phyloP scores from a whole-genome alignment of 2,888 invertebrate genomes.

The Xestoiulus laeticollis region DNA sequence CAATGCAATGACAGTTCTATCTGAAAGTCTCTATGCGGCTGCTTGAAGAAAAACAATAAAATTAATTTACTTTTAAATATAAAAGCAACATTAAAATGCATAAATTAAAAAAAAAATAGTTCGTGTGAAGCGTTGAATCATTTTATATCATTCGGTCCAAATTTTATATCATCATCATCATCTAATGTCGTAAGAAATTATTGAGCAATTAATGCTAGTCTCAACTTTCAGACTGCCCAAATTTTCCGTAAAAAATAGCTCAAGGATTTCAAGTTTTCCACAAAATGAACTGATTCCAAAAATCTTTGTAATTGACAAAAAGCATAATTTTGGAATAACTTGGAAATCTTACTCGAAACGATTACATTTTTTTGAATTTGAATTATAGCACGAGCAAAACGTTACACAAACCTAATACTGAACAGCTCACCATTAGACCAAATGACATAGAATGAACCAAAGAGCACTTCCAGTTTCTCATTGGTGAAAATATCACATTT shows the following conservation, averaged over 20 bases:
- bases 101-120: conserved; percentile 8
- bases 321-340: no score
- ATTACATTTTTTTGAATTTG: no score
- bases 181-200: no score
- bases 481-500: conserved; percentile 18
- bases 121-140: not conserved
- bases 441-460: not conserved
- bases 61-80: not conserved
- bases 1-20: not conserved
- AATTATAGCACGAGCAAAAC: no score
- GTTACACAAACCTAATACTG: no score
- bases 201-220: no score
- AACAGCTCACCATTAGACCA: not conserved
- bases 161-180: no score
- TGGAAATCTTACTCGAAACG: no score
- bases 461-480: not conserved
- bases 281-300: no score
- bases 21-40: not conserved
- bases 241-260: no score
- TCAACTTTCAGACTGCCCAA: no score
- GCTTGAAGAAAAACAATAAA: not conserved
- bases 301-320: no score
- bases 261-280: not conserved
- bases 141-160: not conserved
- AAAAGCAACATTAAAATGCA: conserved; percentile 8